Conservation (phyloP, 2,888 invertebrate species). For the Heliconius ismenius region DNA sequence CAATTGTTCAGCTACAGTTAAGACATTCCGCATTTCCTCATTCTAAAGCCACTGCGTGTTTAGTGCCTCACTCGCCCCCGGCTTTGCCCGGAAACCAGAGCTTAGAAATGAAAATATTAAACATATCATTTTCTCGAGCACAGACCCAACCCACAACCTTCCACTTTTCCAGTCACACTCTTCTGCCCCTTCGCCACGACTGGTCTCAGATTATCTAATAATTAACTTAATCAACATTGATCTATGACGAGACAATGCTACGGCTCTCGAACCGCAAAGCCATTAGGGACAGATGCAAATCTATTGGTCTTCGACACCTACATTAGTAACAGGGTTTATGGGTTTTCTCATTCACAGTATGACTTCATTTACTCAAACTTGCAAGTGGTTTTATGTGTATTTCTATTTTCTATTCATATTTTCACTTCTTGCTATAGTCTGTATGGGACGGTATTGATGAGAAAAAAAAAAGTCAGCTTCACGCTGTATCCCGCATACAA, state of each 20-base stretch:
- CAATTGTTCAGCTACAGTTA: conserved; percentile 9
- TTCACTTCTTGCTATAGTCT: not conserved
- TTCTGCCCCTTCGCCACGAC: no score
- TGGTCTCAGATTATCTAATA: not conserved
- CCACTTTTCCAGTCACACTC: no score
- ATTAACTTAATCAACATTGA: conserved; percentile 30
- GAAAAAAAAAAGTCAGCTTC: no score
- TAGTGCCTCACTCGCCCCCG: no score
- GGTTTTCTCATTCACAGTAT: not conserved
- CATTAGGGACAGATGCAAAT: conserved; percentile 30
- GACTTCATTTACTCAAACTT: not conserved
- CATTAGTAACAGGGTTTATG: conserved; percentile 12
- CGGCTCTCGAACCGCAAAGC: conserved; percentile 29
- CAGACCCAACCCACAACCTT: no score
- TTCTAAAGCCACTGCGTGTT: no score
- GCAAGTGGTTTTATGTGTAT: not conserved
- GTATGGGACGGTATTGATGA: no score
- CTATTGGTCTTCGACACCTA: conserved; percentile 14
- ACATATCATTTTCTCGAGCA: no score
- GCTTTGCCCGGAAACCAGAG: no score
- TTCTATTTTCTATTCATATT: not conserved
- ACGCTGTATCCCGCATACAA: no score
- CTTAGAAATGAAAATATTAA: no score
- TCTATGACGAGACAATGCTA: conserved; percentile 35
- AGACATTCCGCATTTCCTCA: no score